A percentile compares a stretch with the other conserved stretches of the same genome.
Conservation (phyloP, 2,797 vertebrate genomes). For the Anomalospiza imberbis region DNA sequence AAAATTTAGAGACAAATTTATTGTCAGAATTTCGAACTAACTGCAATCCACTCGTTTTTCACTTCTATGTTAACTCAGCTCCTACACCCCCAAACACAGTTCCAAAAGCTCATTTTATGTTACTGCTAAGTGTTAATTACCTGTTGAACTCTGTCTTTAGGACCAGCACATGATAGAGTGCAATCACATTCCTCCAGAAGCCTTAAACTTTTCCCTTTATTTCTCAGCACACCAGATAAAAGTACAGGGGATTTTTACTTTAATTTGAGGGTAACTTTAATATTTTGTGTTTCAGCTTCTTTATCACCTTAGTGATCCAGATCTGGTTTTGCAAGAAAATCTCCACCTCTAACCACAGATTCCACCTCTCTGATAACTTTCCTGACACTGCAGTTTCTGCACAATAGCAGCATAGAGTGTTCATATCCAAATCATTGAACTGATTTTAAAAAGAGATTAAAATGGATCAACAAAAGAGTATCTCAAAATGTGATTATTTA, state of each 20-base stretch:
- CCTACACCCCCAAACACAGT: neutral
- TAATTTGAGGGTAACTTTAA: neutral
- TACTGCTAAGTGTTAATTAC: neutral
- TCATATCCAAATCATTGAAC: neutral
- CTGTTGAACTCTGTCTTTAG: neutral
- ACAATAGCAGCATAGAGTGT: accelerated
- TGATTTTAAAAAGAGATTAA: neutral
- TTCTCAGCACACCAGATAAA: neutral
- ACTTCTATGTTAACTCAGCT: neutral
- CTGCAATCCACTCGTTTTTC: neutral
- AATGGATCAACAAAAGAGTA: neutral
- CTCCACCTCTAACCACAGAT: neutral
- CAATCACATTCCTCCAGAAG: neutral
- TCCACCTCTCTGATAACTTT: neutral
- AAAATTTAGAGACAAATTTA: neutral
- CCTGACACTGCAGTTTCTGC: neutral
- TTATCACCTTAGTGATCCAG: neutral
- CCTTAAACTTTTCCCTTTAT: neutral
- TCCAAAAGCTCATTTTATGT: constrained; percentile 11
- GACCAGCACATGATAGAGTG: constrained; percentile 18
- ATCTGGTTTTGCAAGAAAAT: neutral
- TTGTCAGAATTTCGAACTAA: neutral
- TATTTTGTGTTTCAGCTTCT: neutral
- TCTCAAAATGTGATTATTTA: neutral
- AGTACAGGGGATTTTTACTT: neutral